Percentiles rank a stretch among this genome's conserved stretches.
These are phyloP conservation scores for Steinernema khuongi DNA, from an alignment of 1,140 invertebrate genomes.

Conservation along the genomic window DNA sequence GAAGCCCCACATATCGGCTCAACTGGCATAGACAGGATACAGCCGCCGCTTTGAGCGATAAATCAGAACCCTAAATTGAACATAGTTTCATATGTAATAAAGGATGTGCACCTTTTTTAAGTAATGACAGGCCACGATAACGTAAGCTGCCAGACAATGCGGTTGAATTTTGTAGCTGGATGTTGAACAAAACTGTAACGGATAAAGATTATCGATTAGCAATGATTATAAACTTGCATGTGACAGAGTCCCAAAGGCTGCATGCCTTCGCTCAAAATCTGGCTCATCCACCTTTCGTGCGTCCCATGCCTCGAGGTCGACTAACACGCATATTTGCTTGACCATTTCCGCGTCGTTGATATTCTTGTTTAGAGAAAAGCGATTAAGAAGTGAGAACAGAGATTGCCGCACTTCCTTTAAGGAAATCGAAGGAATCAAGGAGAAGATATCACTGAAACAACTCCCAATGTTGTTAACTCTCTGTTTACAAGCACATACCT, in stretches of 20 bases:
- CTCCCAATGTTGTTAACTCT: background rate
- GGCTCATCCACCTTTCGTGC: slow-evolving; percentile 80
- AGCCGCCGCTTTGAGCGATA: slow-evolving; percentile 33
- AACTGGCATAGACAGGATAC: slow-evolving; percentile 36
- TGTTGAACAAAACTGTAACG: background rate
- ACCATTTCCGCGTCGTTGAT: background rate
- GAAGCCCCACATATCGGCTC: slow-evolving; percentile 17
- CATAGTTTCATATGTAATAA: slow-evolving; percentile 46
- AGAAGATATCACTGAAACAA: slow-evolving; percentile 9
- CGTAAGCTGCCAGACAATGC: slow-evolving; percentile 68
- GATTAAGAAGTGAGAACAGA: background rate
- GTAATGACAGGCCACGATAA: background rate
- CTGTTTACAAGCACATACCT: slow-evolving; percentile 18
- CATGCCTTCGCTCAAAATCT: slow-evolving; percentile 75
- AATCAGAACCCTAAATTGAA: slow-evolving; percentile 48
- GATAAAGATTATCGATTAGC: slow-evolving; percentile 69
- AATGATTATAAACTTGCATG: slow-evolving; percentile 63
- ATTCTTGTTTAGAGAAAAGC: background rate
- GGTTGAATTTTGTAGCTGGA: slow-evolving; percentile 74
- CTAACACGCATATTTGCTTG: slow-evolving; percentile 30
- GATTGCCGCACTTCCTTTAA: background rate
- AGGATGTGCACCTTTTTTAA: background rate
- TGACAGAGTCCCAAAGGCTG: slow-evolving; percentile 65
- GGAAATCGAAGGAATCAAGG: background rate
- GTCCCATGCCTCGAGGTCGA: slow-evolving; percentile 77